phyloP scores from a whole-genome alignment of 2,797 vertebrate species.

The Bovichtus diacanthus region DNA sequence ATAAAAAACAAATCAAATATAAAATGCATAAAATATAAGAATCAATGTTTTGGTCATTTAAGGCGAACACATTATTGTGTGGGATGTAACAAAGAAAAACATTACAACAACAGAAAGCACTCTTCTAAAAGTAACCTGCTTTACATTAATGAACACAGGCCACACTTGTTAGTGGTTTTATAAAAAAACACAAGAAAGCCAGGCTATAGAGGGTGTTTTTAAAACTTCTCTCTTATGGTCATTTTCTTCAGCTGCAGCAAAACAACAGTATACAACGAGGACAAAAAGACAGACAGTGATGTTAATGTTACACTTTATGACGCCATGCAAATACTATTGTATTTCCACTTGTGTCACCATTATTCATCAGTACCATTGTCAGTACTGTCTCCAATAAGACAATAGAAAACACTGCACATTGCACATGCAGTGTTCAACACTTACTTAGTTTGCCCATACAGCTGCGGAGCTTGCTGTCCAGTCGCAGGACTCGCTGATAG shows the following conservation, averaged over 20 bases:
- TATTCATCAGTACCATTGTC: neutral
- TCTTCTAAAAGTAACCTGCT: neutral
- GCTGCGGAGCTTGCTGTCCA: constrained; percentile 94
- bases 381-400: neutral
- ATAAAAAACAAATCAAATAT: neutral
- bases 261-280: neutral
- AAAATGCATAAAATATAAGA: neutral
- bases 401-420: neutral
- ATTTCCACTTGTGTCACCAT: neutral
- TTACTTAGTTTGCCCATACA: constrained; percentile 99
- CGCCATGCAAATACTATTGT: constrained; percentile 4
- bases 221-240: neutral
- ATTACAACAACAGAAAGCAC: neutral
- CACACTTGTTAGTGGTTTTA: neutral
- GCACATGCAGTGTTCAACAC: constrained; percentile 60
- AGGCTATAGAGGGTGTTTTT: neutral
- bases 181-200: neutral
- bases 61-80: constrained; percentile 11
- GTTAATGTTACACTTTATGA: neutral
- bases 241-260: constrained; percentile 12
- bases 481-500: constrained; percentile 93
- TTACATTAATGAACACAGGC: neutral
- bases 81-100: constrained; percentile 1
- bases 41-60: neutral
- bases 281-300: neutral